Base-by-base conservation (phyloP, 1,140 invertebrate species). In the Nebria ingens region DNA sequence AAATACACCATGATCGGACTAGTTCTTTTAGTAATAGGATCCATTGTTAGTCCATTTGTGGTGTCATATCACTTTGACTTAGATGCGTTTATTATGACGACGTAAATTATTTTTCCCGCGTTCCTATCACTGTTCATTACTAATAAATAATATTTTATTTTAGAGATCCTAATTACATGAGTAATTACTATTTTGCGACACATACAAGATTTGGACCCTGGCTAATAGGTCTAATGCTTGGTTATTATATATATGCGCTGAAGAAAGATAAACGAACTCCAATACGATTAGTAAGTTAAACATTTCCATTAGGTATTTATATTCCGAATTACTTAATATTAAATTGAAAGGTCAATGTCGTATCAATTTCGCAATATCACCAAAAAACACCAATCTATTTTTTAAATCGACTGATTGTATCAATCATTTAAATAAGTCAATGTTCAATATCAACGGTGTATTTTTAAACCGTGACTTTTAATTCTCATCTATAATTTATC, bases 221-320 rank as follows among this genome's bases (percentile, higher is more conserved):
- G 66, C 59, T 82, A 15, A 68, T 79, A 13, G 80, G 80, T 15
- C 73, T 81, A 52, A 63, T 77, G 17, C 61, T 73, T 13, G 79
- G 79, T 21, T 81, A 79, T 59, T 19, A 23, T 9, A 56, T 61
- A 53, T 57, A 54, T 25, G 53, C 52, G 21, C 4, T 59, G 19
- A 61, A 57, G 38, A 49, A 54, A 55, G 17, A 3, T 2, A 53
- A 22, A 53, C 4, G 25, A 29, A 29, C 25, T n/a, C n/a, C n/a
- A n/a, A n/a, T n/a, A n/a, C n/a, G n/a, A n/a, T n/a, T n/a, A n/a
- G n/a, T n/a, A n/a, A n/a, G n/a, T n/a, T n/a, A n/a, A n/a, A n/a
- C n/a, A n/a, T n/a, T n/a, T n/a, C n/a, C n/a, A n/a, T n/a, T n/a
- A n/a, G n/a, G n/a, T n/a, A n/a, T n/a, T n/a, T n/a, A n/a, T n/a